A percentile compares a stretch with the other conserved stretches of the same genome.
These are phyloP conservation scores for Celastrina argiolus DNA, from an alignment of 2,888 invertebrate species.

Conservation along the genomic window DNA sequence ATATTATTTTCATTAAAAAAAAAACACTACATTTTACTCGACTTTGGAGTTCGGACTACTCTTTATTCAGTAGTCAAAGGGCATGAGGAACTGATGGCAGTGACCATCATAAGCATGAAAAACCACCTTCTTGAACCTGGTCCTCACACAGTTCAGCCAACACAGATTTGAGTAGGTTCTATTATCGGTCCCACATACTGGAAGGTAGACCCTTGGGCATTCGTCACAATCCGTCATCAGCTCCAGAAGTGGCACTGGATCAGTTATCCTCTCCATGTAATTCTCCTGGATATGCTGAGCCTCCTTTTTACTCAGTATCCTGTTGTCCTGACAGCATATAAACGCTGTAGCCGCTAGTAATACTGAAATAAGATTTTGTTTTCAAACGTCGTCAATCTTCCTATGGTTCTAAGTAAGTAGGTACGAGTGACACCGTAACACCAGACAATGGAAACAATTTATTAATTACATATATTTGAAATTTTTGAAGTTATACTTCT, in stretches of 20 bases:
- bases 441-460: too few species aligned
- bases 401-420: too few species aligned
- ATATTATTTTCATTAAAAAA: too few species aligned
- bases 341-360: not conserved
- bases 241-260: conserved; percentile 32
- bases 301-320: conserved; percentile 12
- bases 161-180: conserved; percentile 44
- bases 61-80: conserved; percentile 30
- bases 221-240: conserved; percentile 34
- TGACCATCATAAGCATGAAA: conserved; percentile 33
- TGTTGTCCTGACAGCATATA: not conserved
- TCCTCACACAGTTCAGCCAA: conserved; percentile 39
- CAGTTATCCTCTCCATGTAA: conserved; percentile 27
- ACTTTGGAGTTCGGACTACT: too few species aligned
- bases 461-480: too few species aligned
- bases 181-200: conserved; percentile 47
- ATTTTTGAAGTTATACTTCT: too few species aligned
- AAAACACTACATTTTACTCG: too few species aligned
- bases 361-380: conserved; percentile 4
- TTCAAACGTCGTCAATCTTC: too few species aligned
- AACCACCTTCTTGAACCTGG: conserved; percentile 16
- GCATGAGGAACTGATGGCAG: conserved; percentile 34
- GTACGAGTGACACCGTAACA: too few species aligned
- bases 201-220: conserved; percentile 51
- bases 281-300: conserved; percentile 28